phyloP scores from a whole-genome alignment of 1,140 invertebrate genomes.

The Ceratina japonica region DNA sequence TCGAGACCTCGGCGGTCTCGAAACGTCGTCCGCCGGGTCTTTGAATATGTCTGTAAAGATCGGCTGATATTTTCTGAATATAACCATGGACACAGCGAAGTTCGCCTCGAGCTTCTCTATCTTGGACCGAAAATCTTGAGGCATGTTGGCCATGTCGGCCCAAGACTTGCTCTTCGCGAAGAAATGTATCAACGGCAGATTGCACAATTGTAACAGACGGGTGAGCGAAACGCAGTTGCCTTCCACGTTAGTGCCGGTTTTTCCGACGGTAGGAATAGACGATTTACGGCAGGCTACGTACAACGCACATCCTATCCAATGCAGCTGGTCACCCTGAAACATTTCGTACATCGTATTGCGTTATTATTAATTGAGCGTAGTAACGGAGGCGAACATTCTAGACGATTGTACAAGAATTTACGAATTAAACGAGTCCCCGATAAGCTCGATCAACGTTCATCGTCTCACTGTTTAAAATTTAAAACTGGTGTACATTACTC shows the following conservation, averaged over 20 bases:
- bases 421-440: no score
- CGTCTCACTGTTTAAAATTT: constrained; percentile 31
- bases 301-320: constrained; percentile 97
- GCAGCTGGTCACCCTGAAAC: constrained; percentile 91
- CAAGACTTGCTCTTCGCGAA: constrained; percentile 97
- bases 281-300: constrained; percentile 93
- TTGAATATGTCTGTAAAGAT: constrained; percentile 93
- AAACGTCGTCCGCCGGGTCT: constrained; percentile 81
- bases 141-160: constrained; percentile 95
- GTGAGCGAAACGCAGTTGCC: constrained; percentile 96
- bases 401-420: neutral
- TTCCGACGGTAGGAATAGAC: constrained; percentile 89
- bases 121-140: constrained; percentile 90
- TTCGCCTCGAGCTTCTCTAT: constrained; percentile 93
- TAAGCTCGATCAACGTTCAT: neutral
- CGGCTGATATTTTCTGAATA: constrained; percentile 95
- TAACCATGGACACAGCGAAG: constrained; percentile 96
- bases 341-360: neutral
- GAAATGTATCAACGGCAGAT: constrained; percentile 95
- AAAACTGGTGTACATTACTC: constrained; percentile 28
- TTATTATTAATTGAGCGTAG: no score
- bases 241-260: constrained; percentile 85
- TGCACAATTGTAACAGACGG: constrained; percentile 91
- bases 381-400: no score
- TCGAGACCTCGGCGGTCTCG: constrained; percentile 81